Percentiles rank a stretch among this genome's conserved stretches.
phyloP scores from a whole-genome alignment of 2,797 vertebrate species.

The Varecia variegata region DNA sequence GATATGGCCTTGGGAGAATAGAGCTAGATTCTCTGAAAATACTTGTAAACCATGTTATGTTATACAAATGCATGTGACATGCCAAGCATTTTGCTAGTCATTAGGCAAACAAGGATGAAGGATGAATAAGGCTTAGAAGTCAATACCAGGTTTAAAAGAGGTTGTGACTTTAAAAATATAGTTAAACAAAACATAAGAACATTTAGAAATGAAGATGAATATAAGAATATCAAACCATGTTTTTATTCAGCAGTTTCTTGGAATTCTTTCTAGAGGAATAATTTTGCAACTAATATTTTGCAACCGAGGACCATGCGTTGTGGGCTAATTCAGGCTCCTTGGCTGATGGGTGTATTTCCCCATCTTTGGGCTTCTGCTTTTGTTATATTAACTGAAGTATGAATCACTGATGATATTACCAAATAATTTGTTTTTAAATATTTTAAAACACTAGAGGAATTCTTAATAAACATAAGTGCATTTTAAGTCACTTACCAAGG shows the following conservation, averaged over 20 bases:
- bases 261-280: neutral
- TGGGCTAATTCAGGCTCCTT: neutral
- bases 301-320: neutral
- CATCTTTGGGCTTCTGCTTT: neutral
- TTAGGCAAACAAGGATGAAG: neutral
- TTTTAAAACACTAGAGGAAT: neutral
- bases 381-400: neutral
- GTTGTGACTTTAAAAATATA: neutral
- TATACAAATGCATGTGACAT: neutral
- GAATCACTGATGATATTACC: neutral
- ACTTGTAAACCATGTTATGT: neutral
- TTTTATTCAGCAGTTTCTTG: neutral
- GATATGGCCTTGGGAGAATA: neutral
- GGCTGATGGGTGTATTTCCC: neutral
- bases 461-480: neutral
- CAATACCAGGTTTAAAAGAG: neutral
- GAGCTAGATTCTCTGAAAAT: neutral
- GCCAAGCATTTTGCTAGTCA: neutral
- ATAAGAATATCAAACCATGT: neutral
- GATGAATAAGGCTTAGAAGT: neutral
- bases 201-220: neutral
- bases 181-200: neutral
- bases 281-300: neutral
- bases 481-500: neutral
- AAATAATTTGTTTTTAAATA: neutral